These are phyloP conservation scores for Anhinga anhinga DNA, from an alignment of 2,113 vertebrate species.

Conservation along the genomic window DNA sequence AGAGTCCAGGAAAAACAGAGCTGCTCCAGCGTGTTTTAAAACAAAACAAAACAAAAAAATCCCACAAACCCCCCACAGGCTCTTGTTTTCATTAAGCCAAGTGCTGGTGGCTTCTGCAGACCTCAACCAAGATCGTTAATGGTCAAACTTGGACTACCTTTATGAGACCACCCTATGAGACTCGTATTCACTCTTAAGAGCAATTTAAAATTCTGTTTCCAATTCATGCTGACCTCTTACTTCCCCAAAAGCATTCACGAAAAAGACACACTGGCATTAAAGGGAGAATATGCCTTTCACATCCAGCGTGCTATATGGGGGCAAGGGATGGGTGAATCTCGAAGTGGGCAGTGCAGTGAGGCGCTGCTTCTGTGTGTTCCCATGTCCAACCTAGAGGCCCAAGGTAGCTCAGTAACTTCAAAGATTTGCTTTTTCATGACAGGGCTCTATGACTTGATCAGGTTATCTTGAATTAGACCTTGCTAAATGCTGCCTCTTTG, in stretches of 20 bases:
- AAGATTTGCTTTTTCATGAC: neutral
- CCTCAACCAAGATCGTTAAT: neutral
- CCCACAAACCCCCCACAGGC: neutral
- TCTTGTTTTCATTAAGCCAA: conserved; percentile 30
- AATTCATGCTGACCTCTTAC: neutral
- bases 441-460: neutral
- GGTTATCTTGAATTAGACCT: neutral
- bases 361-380: neutral
- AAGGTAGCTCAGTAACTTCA: neutral
- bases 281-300: neutral
- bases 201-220: neutral
- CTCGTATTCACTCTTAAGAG: neutral
- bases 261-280: neutral
- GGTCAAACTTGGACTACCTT: neutral
- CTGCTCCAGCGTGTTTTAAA: neutral
- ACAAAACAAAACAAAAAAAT: conserved; percentile 12
- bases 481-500: neutral
- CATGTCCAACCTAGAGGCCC: neutral
- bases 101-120: conserved; percentile 24
- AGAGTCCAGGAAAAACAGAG: conserved; percentile 18
- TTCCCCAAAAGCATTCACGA: neutral
- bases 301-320: fast-evolving
- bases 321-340: neutral
- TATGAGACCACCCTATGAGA: neutral
- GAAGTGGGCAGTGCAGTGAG: neutral